Base-by-base conservation (phyloP, 2,797 vertebrate genomes). In the Acomys russatus region DNA sequence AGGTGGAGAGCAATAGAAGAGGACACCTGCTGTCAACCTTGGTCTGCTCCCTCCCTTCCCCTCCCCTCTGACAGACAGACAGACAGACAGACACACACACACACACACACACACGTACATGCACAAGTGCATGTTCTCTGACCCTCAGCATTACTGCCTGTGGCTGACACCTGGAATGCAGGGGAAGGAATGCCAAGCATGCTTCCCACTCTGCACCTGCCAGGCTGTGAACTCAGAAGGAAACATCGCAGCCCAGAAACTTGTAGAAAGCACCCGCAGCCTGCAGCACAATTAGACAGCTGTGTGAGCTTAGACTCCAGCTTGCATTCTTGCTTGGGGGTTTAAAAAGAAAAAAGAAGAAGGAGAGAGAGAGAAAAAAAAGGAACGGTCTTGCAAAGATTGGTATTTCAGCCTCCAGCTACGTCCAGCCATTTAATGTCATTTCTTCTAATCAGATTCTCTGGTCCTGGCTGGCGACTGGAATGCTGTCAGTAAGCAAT, bases 371-470 rank as follows among this genome's bases (percentile, higher is more conserved):
- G n/a, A 38, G 28, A 64, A 64, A 66, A 25, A 30, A 78, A 88
- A 84, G 92, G 88, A 88, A 49, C 1, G 18, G 44, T 84, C 87
- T 73, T 93, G 28, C 35, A 91, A 97, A 91, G 95, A 94, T 87
- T 23, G 77, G 28, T 3, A 94, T 93, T 79, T 91, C 78, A 2
- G 44, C 92, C 95, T 97, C 87, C 54, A 96, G 86, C 64, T 9
- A 90, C 84, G 73, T 88, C 0, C 0, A 15, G 38, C 56, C 94
- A 89, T 70, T 96, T 91, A 93, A 95, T 70, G 91, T 22, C 77
- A 86, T 94, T 44, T 76, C 82, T 90, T 91, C 66, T 35, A 91
- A 95, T 94, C 95, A 89, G 84, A 98, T 93, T 95, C 92, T 87
- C 91, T 92, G 70, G 51, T 89, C 94, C 86, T 70, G 49, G 94